Conservation (phyloP, 2,797 vertebrate species). For the Poecile montanus region DNA sequence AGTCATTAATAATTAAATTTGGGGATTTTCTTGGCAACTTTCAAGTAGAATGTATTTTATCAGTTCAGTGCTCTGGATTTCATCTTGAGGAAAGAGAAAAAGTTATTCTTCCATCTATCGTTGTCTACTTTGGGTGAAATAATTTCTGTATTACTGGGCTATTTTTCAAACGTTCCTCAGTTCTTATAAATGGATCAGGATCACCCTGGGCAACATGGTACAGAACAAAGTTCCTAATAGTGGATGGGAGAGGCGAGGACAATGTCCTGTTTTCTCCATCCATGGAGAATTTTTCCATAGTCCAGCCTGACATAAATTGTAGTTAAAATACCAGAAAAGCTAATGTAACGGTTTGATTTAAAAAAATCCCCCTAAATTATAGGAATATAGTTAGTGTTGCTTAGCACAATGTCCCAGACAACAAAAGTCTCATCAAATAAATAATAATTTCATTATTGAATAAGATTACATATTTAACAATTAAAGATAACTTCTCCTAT, state of each 20-base stretch:
- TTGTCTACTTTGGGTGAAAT: neutral
- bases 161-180: neutral
- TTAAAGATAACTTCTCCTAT: neutral
- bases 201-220: neutral
- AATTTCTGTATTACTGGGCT: neutral
- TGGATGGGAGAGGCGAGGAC: neutral
- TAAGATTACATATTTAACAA: neutral
- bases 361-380: neutral
- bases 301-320: neutral
- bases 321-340: neutral
- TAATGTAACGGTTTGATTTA: neutral
- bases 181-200: neutral
- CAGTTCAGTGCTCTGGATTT: neutral
- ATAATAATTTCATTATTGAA: neutral
- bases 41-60: neutral
- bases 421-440: slow-evolving; percentile 10
- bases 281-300: neutral
- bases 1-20: neutral
- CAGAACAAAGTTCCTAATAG: neutral
- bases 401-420: neutral
- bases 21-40: neutral
- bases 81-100: neutral
- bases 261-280: neutral
- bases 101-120: neutral
- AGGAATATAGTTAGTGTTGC: neutral